Evolutionary conservation across 2,797 vertebrate genomes (phyloP), one percentile per base, ranked within the genome.

Genomic region (Mionectes olivaceus): DNA sequence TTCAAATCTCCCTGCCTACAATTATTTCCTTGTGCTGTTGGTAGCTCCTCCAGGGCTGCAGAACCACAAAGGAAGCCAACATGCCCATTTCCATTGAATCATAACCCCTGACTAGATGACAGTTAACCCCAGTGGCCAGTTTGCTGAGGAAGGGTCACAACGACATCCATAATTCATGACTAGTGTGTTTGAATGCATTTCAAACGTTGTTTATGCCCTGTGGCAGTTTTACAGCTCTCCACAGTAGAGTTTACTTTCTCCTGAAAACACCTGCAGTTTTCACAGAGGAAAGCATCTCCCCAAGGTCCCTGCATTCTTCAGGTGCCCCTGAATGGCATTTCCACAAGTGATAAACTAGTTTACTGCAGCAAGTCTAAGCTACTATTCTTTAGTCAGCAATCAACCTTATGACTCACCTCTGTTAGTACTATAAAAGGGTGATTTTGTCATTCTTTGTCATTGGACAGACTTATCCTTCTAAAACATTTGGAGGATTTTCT

Each of bases 131-230:
- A 81, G 61, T 16, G 71, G 64, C 82, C 91, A 92, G 19, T 83
- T 96, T 77, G 73, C 90, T 89, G 60, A 76, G 56, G 57, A 83
- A 81, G 49, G 87, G 94, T 80, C 81, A 92, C 21, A 57, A 35
- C 86, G 32, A 67, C 47, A 79, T 91, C 93, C 88, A 93, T 89
- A 91, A 96, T 93, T 85, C 83, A 94, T 71, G 63, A 68, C 63
- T 47, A 79, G 13, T 24, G 25, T 86, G 52, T 76, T 33, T 78
- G 69, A 94, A 95, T 74, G 43, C 47, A 80, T 83, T 96, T 94
- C 83, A 80, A 93, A 75, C 77, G 55, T 47, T 77, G 80, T 91
- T 96, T 95, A 90, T 92, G 68, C 68, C 95, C 76, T 67, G 43
- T 67, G 57, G 95, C 93, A 94, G 70, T 78, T 94, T 89, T 77